These are phyloP conservation scores for Ellobius talpinus DNA, from an alignment of 2,113 vertebrate species.

Conservation along the genomic window DNA sequence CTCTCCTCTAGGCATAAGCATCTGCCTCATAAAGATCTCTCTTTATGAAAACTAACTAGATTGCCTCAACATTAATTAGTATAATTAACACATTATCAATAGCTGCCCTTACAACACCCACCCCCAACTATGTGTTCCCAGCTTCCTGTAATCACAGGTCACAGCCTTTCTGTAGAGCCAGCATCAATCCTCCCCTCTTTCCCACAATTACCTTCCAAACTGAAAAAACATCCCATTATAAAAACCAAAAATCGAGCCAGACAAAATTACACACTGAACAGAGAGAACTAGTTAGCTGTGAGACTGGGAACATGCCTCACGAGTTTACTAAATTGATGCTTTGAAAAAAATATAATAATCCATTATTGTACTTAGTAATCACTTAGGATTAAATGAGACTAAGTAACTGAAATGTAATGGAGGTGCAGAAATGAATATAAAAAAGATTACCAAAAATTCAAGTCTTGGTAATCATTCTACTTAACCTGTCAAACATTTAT, in stretches of 20 bases:
- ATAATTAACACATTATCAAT: constrained; percentile 70
- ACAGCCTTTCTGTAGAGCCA: constrained; percentile 24
- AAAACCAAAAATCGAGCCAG: constrained; percentile 48
- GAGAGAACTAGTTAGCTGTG: not conserved
- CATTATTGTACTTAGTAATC: not conserved
- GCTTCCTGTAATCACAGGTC: constrained; percentile 33
- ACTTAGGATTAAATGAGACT: constrained; percentile 3
- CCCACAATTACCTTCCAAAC: constrained; percentile 57
- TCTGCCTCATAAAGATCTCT: constrained; percentile 54
- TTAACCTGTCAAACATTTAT: not conserved
- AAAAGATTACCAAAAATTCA: not conserved
- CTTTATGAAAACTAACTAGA: constrained; percentile 62
- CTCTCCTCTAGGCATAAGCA: not conserved
- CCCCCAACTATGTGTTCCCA: not conserved
- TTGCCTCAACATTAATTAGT: constrained; percentile 57
- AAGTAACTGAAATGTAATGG: constrained; percentile 30
- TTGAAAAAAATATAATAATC: not conserved
- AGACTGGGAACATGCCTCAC: not conserved
- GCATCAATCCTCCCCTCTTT: not conserved
- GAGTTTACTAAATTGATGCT: constrained; percentile 33
- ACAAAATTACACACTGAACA: constrained; percentile 30
- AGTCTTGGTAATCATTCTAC: not conserved
- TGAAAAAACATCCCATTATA: constrained; percentile 42
- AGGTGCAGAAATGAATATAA: constrained; percentile 44
- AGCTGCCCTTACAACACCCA: not conserved